Percentiles rank a stretch among this genome's conserved stretches.
These are phyloP conservation scores for Grallaria varia DNA, from an alignment of 2,113 vertebrate genomes.

Conservation along the genomic window DNA sequence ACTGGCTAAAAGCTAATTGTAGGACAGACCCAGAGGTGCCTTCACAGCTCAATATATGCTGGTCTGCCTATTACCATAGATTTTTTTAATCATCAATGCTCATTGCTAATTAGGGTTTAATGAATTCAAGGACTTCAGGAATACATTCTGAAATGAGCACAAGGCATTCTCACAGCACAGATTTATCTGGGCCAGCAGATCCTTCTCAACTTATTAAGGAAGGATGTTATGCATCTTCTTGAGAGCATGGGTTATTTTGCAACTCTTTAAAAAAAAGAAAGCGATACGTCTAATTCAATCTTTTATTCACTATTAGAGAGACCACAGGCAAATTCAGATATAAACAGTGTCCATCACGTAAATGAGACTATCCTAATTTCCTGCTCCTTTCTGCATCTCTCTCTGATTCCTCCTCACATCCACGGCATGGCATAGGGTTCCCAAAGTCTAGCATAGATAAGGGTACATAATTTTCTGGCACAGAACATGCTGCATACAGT, in stretches of 20 bases:
- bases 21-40: constrained; percentile 50
- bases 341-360: background rate
- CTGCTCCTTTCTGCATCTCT: background rate
- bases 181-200: constrained; percentile 70
- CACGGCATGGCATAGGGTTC: background rate
- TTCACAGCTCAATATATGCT: constrained; percentile 20
- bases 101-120: constrained; percentile 70
- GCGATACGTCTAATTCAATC: background rate
- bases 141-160: constrained; percentile 68
- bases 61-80: constrained; percentile 35
- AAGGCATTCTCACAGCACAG: constrained; percentile 34
- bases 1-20: constrained; percentile 58
- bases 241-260: constrained; percentile 40
- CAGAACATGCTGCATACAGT: background rate
- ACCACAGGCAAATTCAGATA: background rate
- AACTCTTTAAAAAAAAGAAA: constrained; percentile 25
- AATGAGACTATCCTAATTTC: background rate
- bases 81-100: constrained; percentile 54
- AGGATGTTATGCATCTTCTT: constrained; percentile 9
- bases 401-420: background rate
- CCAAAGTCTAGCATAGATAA: background rate
- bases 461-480: background rate
- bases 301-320: background rate
- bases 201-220: constrained; percentile 49
- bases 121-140: constrained; percentile 66